Base-by-base conservation (phyloP, 2,797 vertebrate genomes). In the Sylvia borin region DNA sequence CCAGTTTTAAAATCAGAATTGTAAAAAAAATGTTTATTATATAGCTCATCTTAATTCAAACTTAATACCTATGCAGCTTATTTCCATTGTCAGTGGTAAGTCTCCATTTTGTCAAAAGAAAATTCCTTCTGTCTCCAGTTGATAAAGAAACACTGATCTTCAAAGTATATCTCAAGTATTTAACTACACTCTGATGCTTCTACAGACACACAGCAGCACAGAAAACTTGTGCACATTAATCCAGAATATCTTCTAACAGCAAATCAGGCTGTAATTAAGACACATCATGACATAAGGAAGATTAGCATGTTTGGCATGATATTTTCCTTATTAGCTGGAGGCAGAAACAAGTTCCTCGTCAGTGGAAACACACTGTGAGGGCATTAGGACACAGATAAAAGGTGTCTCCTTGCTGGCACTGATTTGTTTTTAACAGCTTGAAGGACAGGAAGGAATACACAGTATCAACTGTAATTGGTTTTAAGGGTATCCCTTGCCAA, bases 321-420 rank as follows among this genome's bases (percentile, higher is more conserved):
- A 86, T 81, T 93, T 84, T 78, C 90, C 91, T 81, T 82, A 92
- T 86, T 94, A 94, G 94, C 94, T 96, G 77, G 81, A 94, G 87
- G 90, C 88, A 95, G 82, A 95, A 96, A 73, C 58, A 71, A 86
- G 84, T 94, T 96, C 76, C 87, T 88, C 72, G 54, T 95, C 55
- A 88, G 72, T 83, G 84, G 77, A 94, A 96, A 90, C 75, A 67
- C 40, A 93, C 29, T 79, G 77, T 67, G 85, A 92, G 94, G 90
- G 95, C 88, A 95, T 67, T 51, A 92, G 82, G 71, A 91, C 90
- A 95, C 61, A 90, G 85, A 85, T 88, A 93, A 94, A 96, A 95
- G 72, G 79, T 88, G 76, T 67, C 81, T 93, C 2, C 0, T 84
- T 80, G 60, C 29, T 91, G 80, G 57, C 72, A 89, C 62, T 82